Evolutionary conservation across 2,888 invertebrate species (phyloP).

Genomic region (Acronicta alni): DNA sequence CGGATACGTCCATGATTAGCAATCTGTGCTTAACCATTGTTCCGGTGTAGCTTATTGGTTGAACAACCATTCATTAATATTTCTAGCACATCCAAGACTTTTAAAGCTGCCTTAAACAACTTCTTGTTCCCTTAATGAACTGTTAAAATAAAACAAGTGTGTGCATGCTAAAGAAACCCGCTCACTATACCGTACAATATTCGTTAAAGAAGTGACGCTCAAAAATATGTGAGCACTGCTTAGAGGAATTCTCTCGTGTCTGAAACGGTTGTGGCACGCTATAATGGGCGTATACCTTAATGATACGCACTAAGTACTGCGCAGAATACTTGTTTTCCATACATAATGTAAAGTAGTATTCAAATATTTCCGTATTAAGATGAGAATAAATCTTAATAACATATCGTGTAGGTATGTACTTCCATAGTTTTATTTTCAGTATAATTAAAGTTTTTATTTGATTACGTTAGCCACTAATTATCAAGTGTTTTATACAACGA

Average conservation of each 20-base stretch:
- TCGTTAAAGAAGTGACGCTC: too few species aligned
- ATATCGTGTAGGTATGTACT: background rate
- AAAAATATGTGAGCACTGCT: too few species aligned
- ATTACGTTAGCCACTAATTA: too few species aligned
- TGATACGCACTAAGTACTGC: too few species aligned
- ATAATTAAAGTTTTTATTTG: constrained; percentile 2
- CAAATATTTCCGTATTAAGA: background rate
- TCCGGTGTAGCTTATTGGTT: constrained; percentile 23
- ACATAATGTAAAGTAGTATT: background rate
- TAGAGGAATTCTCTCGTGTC: too few species aligned
- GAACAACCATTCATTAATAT: constrained; percentile 21
- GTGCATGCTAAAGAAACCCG: background rate
- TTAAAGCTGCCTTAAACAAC: constrained; percentile 2
- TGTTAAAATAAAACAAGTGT: background rate
- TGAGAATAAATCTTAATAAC: background rate
- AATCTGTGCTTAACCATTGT: constrained; percentile 18
- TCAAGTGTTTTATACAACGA: too few species aligned
- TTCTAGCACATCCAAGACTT: constrained; percentile 12
- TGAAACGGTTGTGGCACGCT: too few species aligned
- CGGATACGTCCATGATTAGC: constrained; percentile 46
- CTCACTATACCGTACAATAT: background rate
- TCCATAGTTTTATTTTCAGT: background rate
- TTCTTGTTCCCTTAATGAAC: background rate
- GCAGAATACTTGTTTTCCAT: constrained; percentile 6
- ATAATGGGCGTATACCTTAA: too few species aligned